Percentiles rank a stretch among this genome's conserved stretches.
These are phyloP conservation scores for Theocolax elegans DNA, from an alignment of 1,140 invertebrate genomes.

Conservation along the genomic window DNA sequence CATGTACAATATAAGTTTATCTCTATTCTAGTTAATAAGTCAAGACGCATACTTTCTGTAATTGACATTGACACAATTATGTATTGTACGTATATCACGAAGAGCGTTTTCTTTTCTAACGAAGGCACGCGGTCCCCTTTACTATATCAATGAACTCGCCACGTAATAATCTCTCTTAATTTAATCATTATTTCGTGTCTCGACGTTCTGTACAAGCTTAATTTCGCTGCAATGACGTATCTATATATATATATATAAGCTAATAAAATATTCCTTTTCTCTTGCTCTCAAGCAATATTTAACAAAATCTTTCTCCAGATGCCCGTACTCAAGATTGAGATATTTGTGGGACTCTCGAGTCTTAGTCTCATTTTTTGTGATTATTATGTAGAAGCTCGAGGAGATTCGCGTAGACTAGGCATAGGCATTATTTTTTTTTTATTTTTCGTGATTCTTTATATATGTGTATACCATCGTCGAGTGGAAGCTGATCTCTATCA, in stretches of 20 bases:
- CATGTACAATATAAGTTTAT: constrained; percentile 52
- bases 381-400: constrained; percentile 60
- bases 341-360: constrained; percentile 52
- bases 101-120: constrained; percentile 28
- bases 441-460: constrained; percentile 43
- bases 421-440: constrained; percentile 50
- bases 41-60: constrained; percentile 46
- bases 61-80: constrained; percentile 35
- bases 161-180: constrained; percentile 55
- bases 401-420: constrained; percentile 53
- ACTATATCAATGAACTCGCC: constrained; percentile 62
- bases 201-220: constrained; percentile 61
- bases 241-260: too few species aligned
- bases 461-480: background rate
- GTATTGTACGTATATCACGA: constrained; percentile 51
- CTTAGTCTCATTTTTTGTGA: constrained; percentile 66
- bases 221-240: constrained; percentile 64
- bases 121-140: constrained; percentile 69
- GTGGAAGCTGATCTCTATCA: constrained; percentile 19
- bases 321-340: constrained; percentile 54
- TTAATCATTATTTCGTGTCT: constrained; percentile 59
- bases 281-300: constrained; percentile 44
- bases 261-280: constrained; percentile 22
- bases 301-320: constrained; percentile 55
- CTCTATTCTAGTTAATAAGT: constrained; percentile 46